A percentile compares a stretch with the other conserved stretches of the same genome.
Evolutionary conservation across 2,113 vertebrate genomes (phyloP).

Genomic region (Machaerirhynchus nigripectus): DNA sequence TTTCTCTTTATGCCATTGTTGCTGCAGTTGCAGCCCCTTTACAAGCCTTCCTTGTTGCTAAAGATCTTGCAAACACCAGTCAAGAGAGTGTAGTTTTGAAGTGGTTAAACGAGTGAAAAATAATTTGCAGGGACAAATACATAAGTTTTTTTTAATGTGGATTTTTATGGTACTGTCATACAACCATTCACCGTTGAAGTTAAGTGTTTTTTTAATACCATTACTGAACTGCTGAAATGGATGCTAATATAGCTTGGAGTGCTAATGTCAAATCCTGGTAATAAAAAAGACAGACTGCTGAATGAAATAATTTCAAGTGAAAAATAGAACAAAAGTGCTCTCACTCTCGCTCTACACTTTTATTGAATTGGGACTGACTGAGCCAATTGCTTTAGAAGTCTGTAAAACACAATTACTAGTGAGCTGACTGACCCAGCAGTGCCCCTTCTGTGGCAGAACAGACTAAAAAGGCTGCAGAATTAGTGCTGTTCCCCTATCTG

Average conservation of each 20-base stretch:
- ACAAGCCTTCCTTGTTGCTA: background rate
- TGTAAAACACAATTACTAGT: constrained; percentile 85
- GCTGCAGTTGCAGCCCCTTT: background rate
- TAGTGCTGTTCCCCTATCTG: constrained; percentile 23
- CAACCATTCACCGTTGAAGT: constrained; percentile 83
- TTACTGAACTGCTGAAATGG: constrained; percentile 83
- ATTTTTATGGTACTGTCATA: constrained; percentile 85
- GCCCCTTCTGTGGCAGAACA: constrained; percentile 73
- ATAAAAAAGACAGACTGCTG: constrained; percentile 89
- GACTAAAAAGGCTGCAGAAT: constrained; percentile 68
- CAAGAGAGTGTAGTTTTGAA: constrained; percentile 69
- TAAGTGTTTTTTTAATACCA: constrained; percentile 90
- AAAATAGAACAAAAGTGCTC: constrained; percentile 83
- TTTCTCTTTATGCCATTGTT: background rate
- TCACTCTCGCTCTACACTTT: constrained; percentile 79
- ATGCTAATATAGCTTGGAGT: constrained; percentile 85
- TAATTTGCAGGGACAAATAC: constrained; percentile 81
- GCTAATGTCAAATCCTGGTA: constrained; percentile 85
- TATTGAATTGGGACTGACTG: constrained; percentile 86
- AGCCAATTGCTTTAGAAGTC: constrained; percentile 83
- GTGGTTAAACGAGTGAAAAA: constrained; percentile 79
- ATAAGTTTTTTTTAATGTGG: constrained; percentile 78
- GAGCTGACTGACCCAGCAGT: constrained; percentile 77
- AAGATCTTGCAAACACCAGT: constrained; percentile 32
- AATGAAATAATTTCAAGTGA: constrained; percentile 85